phyloP scores from a whole-genome alignment of 2,113 vertebrate species.

The Prunella himalayana region DNA sequence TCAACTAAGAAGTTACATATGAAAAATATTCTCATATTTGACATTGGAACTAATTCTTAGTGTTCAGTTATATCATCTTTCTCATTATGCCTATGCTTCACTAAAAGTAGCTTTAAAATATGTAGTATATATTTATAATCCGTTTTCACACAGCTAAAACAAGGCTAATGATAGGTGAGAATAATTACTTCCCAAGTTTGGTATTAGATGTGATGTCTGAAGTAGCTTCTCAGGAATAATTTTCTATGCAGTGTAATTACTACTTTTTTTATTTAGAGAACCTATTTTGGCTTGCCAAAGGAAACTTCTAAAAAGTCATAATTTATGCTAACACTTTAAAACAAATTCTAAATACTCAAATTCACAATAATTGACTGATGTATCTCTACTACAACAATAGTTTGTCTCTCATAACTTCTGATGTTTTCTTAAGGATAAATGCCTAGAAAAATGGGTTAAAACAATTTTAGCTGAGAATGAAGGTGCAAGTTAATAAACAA shows the following conservation, averaged over 20 bases:
- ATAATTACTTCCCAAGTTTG: background rate
- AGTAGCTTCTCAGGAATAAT: background rate
- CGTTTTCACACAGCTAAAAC: background rate
- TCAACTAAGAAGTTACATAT: background rate
- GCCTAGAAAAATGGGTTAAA: background rate
- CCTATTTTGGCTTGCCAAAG: background rate
- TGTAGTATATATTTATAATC: background rate
- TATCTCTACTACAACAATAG: background rate
- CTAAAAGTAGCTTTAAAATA: background rate
- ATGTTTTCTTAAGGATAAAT: background rate
- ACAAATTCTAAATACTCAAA: background rate
- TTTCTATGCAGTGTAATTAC: background rate
- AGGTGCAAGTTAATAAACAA: background rate
- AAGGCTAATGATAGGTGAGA: background rate
- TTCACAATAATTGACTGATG: background rate
- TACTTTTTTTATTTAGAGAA: background rate
- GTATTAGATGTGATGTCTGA: background rate
- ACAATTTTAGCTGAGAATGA: background rate
- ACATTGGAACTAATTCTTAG: background rate
- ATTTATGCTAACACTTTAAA: background rate
- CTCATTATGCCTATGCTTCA: background rate
- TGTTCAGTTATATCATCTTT: background rate
- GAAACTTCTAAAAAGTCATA: background rate
- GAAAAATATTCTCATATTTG: background rate
- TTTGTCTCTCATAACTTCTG: background rate